Evolutionary conservation across 2,888 invertebrate species (phyloP), one percentile per base, ranked within the genome.

Genomic region (Plebejus melissa): DNA sequence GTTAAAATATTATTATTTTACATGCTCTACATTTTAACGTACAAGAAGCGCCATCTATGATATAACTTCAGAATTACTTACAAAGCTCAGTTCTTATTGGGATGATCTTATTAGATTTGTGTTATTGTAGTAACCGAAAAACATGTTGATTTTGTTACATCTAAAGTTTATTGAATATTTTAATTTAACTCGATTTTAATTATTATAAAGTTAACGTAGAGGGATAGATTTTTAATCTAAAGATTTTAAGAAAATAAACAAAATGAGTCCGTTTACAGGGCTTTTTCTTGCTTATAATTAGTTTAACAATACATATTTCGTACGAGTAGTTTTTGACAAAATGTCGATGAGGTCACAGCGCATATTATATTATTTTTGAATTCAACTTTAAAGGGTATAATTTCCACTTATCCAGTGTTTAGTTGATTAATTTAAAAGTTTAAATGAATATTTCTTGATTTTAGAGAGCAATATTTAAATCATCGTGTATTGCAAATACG

Each of bases 401-500:
- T 36, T 65, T 65, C 13, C 32, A 32, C 28, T 36, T 13, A 50
- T 7, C 38, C 38, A 75, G 54, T 69, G 28, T 69, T n/a, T 69
- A 38, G 65, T 74, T 69, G 41, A 65, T 28, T 28, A 46, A 65
- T 57, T 54, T 75, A 36, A 54, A 75, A 57, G 54, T 69, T 70
- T 69, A 69, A 75, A 69, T 11, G 22, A n/a, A 71, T 46, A 46
- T 46, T 41, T 72, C 28, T 72, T 72, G 50, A 32, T 13, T 50
- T 72, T 13, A 32, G 13, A 54, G 16, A 54, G 28, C 54, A 54
- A 72, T 72, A 54, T 72, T 72, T 54, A 22, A 72, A 72, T 72
- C 50, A 72, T 72, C 28, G 32, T 79, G 82, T 82, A 82, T 82
- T 82, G 80, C 79, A 79, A 80, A 80, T 83, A 82, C 82, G 82